These are phyloP conservation scores for Odocoileus virginianus DNA, from an alignment of 2,113 vertebrate genomes.

Conservation along the genomic window DNA sequence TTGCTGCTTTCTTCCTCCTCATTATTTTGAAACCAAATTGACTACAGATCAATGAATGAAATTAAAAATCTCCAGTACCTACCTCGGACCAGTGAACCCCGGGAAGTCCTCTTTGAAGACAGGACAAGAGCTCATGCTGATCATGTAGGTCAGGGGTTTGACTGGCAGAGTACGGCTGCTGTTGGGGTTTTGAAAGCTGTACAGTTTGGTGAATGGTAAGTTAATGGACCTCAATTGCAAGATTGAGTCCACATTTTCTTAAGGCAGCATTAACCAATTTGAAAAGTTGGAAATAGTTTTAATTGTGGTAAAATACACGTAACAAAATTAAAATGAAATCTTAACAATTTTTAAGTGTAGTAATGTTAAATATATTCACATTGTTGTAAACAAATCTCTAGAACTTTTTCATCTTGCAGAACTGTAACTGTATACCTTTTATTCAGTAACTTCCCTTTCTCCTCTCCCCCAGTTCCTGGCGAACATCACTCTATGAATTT, in stretches of 20 bases:
- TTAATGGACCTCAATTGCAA: neutral
- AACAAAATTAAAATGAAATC: neutral
- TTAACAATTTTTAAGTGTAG: neutral
- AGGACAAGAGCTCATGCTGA: constrained; percentile 96
- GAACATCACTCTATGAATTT: neutral
- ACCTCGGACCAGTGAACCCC: constrained; percentile 94
- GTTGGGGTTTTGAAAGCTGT: constrained; percentile 98
- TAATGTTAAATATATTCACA: neutral
- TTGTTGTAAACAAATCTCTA: neutral
- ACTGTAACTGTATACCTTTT: neutral
- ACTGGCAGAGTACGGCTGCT: constrained; percentile 98
- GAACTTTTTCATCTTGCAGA: constrained; percentile 6
- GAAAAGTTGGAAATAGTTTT: neutral
- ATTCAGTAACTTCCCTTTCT: neutral
- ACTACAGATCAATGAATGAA: constrained; percentile 95
- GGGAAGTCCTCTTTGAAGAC: constrained; percentile 97
- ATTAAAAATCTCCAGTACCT: constrained; percentile 98
- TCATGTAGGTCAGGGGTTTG: constrained; percentile 97
- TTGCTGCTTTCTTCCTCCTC: neutral
- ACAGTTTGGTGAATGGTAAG: constrained; percentile 95
- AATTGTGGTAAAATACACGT: neutral
- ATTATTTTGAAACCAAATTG: constrained; percentile 49
- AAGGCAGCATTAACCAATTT: neutral
- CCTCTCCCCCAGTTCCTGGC: neutral
- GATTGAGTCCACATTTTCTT: neutral